Percentiles rank a stretch among this genome's conserved stretches.
phyloP scores from a whole-genome alignment of 2,797 vertebrate genomes.

The Sebastes trivittatus region DNA sequence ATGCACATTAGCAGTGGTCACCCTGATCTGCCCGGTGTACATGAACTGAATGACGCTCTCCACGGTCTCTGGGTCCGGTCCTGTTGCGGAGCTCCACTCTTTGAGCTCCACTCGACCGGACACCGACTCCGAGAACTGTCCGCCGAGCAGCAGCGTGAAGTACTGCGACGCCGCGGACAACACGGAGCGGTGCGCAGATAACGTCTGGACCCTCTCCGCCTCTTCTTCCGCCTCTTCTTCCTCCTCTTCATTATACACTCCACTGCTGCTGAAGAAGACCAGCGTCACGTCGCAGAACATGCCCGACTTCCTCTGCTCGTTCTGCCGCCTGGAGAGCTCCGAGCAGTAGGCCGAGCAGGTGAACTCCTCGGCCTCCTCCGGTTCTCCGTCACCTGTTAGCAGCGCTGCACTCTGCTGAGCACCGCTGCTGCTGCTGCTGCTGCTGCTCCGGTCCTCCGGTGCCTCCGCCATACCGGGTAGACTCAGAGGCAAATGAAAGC shows the following conservation, averaged over 20 bases:
- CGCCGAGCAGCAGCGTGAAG: slow-evolving; percentile 88
- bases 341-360: slow-evolving; percentile 87
- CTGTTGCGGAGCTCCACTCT: slow-evolving; percentile 91
- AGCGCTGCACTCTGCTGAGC: slow-evolving; percentile 31
- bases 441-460: slow-evolving; percentile 60
- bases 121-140: slow-evolving; percentile 87
- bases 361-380: slow-evolving; percentile 89
- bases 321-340: slow-evolving; percentile 90
- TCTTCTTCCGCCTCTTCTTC: background rate
- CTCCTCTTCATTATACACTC: background rate
- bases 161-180: slow-evolving; percentile 91
- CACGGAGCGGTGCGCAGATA: slow-evolving; percentile 89
- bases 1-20: slow-evolving; percentile 90
- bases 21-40: slow-evolving; percentile 91
- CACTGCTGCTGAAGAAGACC: slow-evolving; percentile 85
- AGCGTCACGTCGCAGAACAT: slow-evolving; percentile 92
- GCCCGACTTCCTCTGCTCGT: slow-evolving; percentile 89
- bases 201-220: slow-evolving; percentile 39
- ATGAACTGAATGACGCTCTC: slow-evolving; percentile 92
- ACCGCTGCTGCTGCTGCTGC: slow-evolving; percentile 18
- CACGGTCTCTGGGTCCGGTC: slow-evolving; percentile 90
- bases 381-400: slow-evolving; percentile 79
- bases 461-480: slow-evolving; percentile 63
- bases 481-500: slow-evolving; percentile 46
- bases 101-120: slow-evolving; percentile 89